Percentiles rank a stretch among this genome's conserved stretches.
Conservation (phyloP, 2,797 vertebrate genomes). For the Cossypha niveicapilla region DNA sequence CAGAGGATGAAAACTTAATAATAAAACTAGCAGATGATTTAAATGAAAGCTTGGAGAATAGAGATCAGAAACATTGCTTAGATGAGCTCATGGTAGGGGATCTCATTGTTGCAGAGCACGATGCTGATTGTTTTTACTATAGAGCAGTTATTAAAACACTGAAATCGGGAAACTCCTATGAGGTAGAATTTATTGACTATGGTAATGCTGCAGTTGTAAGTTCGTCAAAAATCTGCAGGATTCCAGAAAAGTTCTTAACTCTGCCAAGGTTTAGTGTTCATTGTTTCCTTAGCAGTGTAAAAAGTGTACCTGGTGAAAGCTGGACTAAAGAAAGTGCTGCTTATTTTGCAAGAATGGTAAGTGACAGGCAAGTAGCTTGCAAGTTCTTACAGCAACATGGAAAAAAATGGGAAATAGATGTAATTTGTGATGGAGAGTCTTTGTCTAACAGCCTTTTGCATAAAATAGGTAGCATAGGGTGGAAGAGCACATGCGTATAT, state of each 20-base stretch:
- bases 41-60: slow-evolving; percentile 60
- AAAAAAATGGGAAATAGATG: slow-evolving; percentile 77
- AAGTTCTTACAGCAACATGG: slow-evolving; percentile 76
- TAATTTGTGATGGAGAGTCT: slow-evolving; percentile 66
- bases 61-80: not conserved
- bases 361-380: slow-evolving; percentile 74
- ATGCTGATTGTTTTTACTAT: slow-evolving; percentile 77
- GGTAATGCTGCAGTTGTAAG: slow-evolving; percentile 78
- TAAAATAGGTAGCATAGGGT: not conserved
- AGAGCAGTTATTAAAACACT: slow-evolving; percentile 78
- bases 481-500: not conserved
- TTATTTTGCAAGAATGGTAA: slow-evolving; percentile 70
- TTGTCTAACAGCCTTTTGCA: slow-evolving; percentile 43
- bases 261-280: slow-evolving; percentile 77
- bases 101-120: slow-evolving; percentile 76
- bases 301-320: slow-evolving; percentile 11
- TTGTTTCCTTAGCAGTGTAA: slow-evolving; percentile 75
- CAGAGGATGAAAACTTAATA: slow-evolving; percentile 78
- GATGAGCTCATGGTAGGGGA: slow-evolving; percentile 65
- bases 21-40: slow-evolving; percentile 76
- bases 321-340: slow-evolving; percentile 37
- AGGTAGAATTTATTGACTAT: slow-evolving; percentile 88
- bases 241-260: slow-evolving; percentile 72
- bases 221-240: slow-evolving; percentile 71
- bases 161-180: slow-evolving; percentile 43